Base-by-base conservation (phyloP, 2,888 invertebrate genomes). In the Parnassius mnemosyne region DNA sequence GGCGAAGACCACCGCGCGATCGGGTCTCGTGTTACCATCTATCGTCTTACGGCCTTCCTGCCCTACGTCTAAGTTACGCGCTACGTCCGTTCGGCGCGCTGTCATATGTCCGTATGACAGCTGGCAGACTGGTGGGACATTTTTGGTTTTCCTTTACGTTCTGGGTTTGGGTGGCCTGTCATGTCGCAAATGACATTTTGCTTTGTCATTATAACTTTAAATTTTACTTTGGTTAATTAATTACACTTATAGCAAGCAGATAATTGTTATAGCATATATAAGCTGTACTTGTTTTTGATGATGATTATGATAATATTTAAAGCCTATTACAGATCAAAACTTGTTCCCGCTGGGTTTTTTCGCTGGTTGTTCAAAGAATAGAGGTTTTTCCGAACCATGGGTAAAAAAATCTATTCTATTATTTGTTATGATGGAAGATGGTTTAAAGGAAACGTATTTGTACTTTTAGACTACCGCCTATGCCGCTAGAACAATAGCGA, bases 11-110 rank as follows among this genome's bases (percentile, higher is more conserved):
- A 91, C 90, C 90, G 81, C 81, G 85, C 76, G 78, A 79, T 78
- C 70, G 70, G 71, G 74, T 83, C 80, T 90, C 89, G 71, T 60
- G 86, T 90, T 89, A 87, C 90, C 81, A 76, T 89, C 89, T 89
- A 88, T 89, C 89, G 85, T 85, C 87, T 87, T 88, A 86, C 79
- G 73, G 74, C 82, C 78, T 80, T 63, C 63, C 63, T 63, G 63
- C 79, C 88, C 88, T 87, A 85, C 86, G 89, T 86, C 88, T 89
- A 87, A 89, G 84, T 89, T 89, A 89, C 87, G 81, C 78, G 72
- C 72, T 81, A 83, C 87, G 83, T 85, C 84, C 85, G 86, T 79
- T 83, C 79, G 78, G 77, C 78, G 78, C 78, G 82, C 79, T 84
- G 85, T 85, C 85, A 82, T 76, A 79, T 81, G 84, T 74, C 74